Conservation (phyloP, 2,888 invertebrate genomes). For the Proisotoma minuta region DNA sequence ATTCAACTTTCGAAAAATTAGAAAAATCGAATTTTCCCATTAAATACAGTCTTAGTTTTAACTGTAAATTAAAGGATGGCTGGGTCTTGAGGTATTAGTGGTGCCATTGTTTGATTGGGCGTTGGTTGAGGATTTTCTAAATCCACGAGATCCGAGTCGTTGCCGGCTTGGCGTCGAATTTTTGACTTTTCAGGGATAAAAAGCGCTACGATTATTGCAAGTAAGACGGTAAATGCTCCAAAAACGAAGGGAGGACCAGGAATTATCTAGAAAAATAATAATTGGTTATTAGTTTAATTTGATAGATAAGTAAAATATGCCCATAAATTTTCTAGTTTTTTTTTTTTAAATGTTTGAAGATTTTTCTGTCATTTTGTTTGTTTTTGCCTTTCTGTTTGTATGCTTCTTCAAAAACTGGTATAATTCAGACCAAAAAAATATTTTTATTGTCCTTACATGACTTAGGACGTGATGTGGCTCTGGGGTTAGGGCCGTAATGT, state of each 20-base stretch:
- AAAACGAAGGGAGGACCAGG: slow-evolving; percentile 98
- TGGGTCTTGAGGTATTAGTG: slow-evolving; percentile 47
- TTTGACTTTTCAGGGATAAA: slow-evolving; percentile 68
- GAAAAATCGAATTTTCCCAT: too few relatives aligned
- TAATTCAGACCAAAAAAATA: too few relatives aligned
- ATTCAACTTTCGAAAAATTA: too few relatives aligned
- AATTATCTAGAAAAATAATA: slow-evolving; percentile 57
- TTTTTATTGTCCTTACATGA: slow-evolving; percentile 3
- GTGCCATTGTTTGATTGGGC: slow-evolving; percentile 43
- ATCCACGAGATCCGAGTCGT: slow-evolving; percentile 45
- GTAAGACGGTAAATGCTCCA: slow-evolving; percentile 92
- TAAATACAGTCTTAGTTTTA: too few relatives aligned
- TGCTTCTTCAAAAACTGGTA: too few relatives aligned
- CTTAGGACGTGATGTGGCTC: slow-evolving; percentile 3
- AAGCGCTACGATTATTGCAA: slow-evolving; percentile 86
- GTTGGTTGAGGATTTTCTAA: slow-evolving; percentile 44
- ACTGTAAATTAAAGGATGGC: slow-evolving; percentile 36
- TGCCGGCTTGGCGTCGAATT: slow-evolving; percentile 41
- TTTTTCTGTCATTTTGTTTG: too few relatives aligned
- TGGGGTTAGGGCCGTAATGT: slow-evolving; percentile 13
- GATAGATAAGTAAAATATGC: too few relatives aligned
- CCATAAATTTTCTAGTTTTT: too few relatives aligned
- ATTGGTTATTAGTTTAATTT: slow-evolving; percentile 55
- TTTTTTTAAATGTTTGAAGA: too few relatives aligned
- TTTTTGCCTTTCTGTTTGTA: too few relatives aligned